phyloP scores from a whole-genome alignment of 2,797 vertebrate species.

The Coreius guichenoti region DNA sequence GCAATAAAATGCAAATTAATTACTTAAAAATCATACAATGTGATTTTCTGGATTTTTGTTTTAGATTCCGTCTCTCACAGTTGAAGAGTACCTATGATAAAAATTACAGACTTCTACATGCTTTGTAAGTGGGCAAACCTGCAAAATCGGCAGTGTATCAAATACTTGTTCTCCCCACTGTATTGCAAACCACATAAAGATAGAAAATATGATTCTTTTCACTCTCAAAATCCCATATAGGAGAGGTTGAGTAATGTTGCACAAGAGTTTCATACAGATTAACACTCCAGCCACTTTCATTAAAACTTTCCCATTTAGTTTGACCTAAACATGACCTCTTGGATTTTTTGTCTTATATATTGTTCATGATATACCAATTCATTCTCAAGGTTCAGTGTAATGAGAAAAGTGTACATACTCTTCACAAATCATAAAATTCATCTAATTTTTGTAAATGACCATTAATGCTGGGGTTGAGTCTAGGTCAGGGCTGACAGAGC shows the following conservation, averaged over 20 bases:
- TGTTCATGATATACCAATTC: constrained; percentile 21
- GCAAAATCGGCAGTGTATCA: too few species aligned
- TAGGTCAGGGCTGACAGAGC: constrained; percentile 25
- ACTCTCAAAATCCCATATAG: neutral
- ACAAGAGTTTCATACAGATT: neutral
- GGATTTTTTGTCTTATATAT: neutral
- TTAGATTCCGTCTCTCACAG: too few species aligned
- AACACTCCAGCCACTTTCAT: neutral
- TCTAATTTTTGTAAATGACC: constrained; percentile 34
- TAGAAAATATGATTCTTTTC: neutral
- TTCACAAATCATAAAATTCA: constrained; percentile 34
- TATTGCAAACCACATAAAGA: neutral
- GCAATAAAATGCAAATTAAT: too few species aligned
- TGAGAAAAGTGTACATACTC: constrained; percentile 34
- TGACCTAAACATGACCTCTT: neutral
- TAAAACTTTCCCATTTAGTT: neutral
- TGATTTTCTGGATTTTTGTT: too few species aligned
- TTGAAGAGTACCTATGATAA: too few species aligned
- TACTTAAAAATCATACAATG: too few species aligned
- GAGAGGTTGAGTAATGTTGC: neutral
- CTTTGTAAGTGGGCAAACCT: too few species aligned
- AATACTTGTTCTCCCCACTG: too few species aligned
- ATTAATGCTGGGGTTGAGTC: constrained; percentile 8
- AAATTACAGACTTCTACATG: too few species aligned
- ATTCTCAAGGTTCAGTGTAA: constrained; percentile 17